Evolutionary conservation across 2,113 vertebrate genomes (phyloP).

Genomic region (Arizona elegans): DNA sequence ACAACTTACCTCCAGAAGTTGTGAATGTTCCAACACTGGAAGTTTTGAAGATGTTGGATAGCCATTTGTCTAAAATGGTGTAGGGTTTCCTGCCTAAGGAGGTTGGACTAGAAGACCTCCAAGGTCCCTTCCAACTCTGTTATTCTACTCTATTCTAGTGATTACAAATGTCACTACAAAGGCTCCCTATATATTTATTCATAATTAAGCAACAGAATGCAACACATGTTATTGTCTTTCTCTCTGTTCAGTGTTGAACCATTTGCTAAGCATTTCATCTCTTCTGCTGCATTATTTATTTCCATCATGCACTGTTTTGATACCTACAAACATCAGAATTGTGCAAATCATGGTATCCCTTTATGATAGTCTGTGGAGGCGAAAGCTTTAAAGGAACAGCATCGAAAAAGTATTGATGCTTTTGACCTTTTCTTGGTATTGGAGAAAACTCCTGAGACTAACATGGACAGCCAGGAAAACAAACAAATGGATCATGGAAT

Average conservation of each 20-base stretch:
- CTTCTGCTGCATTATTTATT: neutral
- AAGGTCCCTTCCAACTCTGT: too few relatives aligned
- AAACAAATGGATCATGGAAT: neutral
- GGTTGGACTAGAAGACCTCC: too few relatives aligned
- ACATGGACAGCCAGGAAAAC: neutral
- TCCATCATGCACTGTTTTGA: neutral
- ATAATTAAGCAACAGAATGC: neutral
- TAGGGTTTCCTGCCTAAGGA: too few relatives aligned
- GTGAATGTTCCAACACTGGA: too few relatives aligned
- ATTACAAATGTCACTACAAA: neutral
- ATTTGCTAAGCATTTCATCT: neutral
- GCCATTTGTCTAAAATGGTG: too few relatives aligned
- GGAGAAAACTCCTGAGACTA: neutral
- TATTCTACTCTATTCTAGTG: neutral
- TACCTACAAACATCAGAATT: neutral
- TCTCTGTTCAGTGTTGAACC: neutral
- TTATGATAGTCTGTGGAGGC: neutral
- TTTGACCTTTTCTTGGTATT: neutral
- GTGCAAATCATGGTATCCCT: neutral
- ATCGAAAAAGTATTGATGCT: neutral
- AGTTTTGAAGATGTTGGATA: too few relatives aligned
- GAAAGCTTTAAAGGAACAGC: neutral
- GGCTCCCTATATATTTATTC: neutral
- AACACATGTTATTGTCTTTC: neutral
- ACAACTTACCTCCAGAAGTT: too few relatives aligned